Evolutionary conservation across 1,140 invertebrate species (phyloP).

Genomic region (Heliconius melpomene): DNA sequence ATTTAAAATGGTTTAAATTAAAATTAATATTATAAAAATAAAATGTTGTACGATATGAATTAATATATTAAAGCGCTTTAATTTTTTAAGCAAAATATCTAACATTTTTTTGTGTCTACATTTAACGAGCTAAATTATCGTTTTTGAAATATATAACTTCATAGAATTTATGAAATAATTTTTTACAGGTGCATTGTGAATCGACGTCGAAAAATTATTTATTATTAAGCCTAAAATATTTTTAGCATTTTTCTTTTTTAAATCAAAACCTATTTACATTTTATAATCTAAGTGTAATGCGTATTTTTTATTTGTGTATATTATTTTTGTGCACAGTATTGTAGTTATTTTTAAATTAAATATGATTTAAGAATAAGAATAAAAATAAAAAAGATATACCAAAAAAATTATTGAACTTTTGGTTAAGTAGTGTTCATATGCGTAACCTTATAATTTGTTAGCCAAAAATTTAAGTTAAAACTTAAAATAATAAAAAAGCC

Average conservation of each 20-base stretch:
- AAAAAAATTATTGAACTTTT: neutral
- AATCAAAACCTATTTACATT: neutral
- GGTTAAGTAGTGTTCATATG: neutral
- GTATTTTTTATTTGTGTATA: neutral
- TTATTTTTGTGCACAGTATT: neutral
- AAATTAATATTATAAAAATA: too few species aligned
- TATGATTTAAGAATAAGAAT: neutral
- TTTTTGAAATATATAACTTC: conserved; percentile 3
- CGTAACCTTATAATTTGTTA: neutral
- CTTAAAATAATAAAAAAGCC: neutral
- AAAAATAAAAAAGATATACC: neutral
- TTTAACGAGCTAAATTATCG: neutral
- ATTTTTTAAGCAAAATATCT: too few species aligned
- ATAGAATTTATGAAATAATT: neutral
- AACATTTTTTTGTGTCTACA: too few species aligned
- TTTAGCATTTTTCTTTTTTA: conserved; percentile 1
- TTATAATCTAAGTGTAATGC: neutral
- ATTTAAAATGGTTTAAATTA: too few species aligned
- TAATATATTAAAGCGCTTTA: too few species aligned
- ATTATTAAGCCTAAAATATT: conserved; percentile 12
- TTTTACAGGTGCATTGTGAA: conserved; percentile 51
- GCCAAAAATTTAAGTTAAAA: neutral
- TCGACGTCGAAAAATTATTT: conserved; percentile 19
- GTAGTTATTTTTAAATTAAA: neutral
- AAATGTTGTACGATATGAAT: too few species aligned